Conservation (phyloP, 1,140 invertebrate genomes). For the Hypsibius dujardini region DNA sequence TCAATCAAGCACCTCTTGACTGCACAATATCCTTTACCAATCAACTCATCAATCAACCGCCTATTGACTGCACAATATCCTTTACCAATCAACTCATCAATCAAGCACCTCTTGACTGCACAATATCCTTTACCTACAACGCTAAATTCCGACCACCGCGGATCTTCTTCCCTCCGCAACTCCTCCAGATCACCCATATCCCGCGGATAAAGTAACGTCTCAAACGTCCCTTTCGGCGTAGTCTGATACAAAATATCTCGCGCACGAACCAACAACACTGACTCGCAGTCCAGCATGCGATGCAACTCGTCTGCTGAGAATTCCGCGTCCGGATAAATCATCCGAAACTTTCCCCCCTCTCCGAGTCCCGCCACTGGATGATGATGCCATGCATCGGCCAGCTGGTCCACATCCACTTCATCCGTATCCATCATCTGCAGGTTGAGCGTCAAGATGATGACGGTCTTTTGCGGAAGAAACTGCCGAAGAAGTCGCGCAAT, state of each 20-base stretch:
- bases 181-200: background rate
- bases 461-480: background rate
- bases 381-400: constrained; percentile 14
- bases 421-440: background rate
- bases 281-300: constrained; percentile 14
- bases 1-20: no score
- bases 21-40: no score
- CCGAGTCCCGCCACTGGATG: background rate
- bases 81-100: no score
- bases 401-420: background rate
- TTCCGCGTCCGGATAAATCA: background rate
- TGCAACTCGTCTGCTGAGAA: background rate
- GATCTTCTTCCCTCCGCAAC: background rate
- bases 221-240: background rate
- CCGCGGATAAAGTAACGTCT: background rate
- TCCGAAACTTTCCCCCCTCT: background rate
- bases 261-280: background rate
- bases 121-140: background rate
- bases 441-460: constrained; percentile 5
- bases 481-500: background rate
- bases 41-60: no score
- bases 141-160: background rate
- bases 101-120: no score
- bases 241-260: constrained; percentile 4
- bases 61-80: no score